Evolutionary conservation across 2,113 vertebrate species (phyloP).

Genomic region (Nothocercus julius): DNA sequence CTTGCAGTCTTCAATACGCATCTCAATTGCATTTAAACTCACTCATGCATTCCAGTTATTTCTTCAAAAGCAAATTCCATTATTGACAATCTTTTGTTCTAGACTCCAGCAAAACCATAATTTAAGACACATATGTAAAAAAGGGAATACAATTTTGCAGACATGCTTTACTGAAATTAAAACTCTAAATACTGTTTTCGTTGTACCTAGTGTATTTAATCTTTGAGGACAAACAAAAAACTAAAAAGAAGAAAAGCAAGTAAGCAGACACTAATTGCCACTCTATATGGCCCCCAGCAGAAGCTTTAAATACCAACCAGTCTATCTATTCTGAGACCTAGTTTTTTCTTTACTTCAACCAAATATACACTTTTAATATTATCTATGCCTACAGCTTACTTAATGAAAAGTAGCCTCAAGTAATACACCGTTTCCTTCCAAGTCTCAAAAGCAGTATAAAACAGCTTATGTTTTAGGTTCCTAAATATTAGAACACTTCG

Average conservation of each 20-base stretch:
- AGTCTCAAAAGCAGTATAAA: not conserved
- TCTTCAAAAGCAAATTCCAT: not conserved
- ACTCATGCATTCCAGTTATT: not conserved
- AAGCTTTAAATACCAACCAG: not conserved
- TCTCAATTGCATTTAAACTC: not conserved
- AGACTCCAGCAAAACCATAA: not conserved
- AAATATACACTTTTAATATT: not conserved
- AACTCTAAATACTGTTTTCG: not conserved
- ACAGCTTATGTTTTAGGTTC: not conserved
- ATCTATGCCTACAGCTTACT: not conserved
- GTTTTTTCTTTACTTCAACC: not conserved
- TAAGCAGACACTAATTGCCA: not conserved
- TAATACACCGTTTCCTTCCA: not conserved
- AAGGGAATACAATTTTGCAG: not conserved
- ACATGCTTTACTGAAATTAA: not conserved
- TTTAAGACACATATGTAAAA: not conserved
- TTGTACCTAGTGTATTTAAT: fast-evolving
- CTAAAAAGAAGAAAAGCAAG: not conserved
- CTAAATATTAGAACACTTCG: not conserved
- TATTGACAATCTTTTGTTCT: not conserved
- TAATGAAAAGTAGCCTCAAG: not conserved
- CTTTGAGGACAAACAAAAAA: not conserved
- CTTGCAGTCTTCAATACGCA: not conserved
- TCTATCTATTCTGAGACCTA: not conserved
- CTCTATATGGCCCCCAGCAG: not conserved